Evolutionary conservation across 2,888 invertebrate genomes (phyloP).

Genomic region (Hedya salicella): DNA sequence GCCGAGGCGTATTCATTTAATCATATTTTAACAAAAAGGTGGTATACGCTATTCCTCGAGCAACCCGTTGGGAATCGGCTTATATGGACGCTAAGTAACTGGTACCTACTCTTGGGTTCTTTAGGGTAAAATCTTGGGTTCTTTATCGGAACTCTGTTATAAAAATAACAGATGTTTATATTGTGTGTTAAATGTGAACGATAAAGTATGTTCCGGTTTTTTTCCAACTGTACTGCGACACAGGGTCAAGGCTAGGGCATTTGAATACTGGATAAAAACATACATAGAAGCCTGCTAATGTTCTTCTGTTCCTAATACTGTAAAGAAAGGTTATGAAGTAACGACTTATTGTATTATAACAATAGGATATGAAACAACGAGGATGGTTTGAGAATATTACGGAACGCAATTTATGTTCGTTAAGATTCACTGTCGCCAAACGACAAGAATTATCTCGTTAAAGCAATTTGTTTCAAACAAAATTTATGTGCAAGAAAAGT

Average conservation of each 20-base stretch:
- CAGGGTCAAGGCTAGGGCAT: constrained; percentile 28
- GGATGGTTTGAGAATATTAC: not conserved
- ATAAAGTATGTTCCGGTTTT: constrained; percentile 5
- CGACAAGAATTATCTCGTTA: not conserved
- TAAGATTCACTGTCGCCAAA: not conserved
- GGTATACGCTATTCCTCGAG: too few relatives aligned
- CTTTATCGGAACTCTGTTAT: not conserved
- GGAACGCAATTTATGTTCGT: not conserved
- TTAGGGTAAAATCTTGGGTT: too few relatives aligned
- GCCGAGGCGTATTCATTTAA: too few relatives aligned
- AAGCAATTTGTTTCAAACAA: not conserved
- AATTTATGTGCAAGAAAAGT: not conserved
- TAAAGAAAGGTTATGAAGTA: constrained; percentile 1
- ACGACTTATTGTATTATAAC: constrained; percentile 6
- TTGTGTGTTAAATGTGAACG: not conserved
- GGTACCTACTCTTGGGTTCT: too few relatives aligned
- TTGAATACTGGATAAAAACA: constrained; percentile 7
- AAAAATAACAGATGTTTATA: not conserved
- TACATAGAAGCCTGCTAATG: not conserved
- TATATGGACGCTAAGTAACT: too few relatives aligned
- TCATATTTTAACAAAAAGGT: too few relatives aligned
- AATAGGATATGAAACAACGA: constrained; percentile 11
- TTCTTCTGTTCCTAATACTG: not conserved
- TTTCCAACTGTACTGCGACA: constrained; percentile 35
- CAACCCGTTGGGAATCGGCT: too few relatives aligned